Base-by-base conservation (phyloP, 2,888 invertebrate species). In the Microctonus brassicae region DNA sequence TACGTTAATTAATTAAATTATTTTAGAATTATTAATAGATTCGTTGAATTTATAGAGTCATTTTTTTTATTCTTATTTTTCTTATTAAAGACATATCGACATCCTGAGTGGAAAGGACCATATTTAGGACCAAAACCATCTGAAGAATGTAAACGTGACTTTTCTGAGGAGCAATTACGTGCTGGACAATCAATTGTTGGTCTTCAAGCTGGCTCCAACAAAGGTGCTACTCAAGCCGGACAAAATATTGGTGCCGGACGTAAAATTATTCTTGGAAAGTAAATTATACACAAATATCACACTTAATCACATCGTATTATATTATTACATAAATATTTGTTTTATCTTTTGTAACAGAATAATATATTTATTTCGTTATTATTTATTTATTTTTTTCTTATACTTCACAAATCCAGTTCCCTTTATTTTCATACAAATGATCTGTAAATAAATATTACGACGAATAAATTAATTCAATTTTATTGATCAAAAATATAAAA, bases 121-220 rank as follows among this genome's bases (percentile, higher is more conserved):
- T 93, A 91, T 88, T 91, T 98, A 73, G 98, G 98, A 87, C 98
- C 98, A 85, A 97, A 96, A 89, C 97, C 98, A 82, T 88, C 97
- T 73, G 97, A 97, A 20, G 96, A 97, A 87, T 94, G 95, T 93
- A 95, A 96, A 88, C 94, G 97, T 78, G 95, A 98, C 39, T 98
- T 98, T 91, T 93, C 93, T 24, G 97, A 97, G 0, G 98, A 97
- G 86, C 95, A 95, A 85, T 86, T 98, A 82, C 93, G 93, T 81
- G 96, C 97, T 78, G 97, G 97, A 29, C 92, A 98, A 89, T 92
- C 93, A 78, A 90, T 97, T 83, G 95, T 98, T 83, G 97, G 97
- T 83, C 94, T 98, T 65, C 98, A 98, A 89, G 97, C 97, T 80
- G 98, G 98, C 73, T 94, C 93, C 88, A 98, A 98, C 93, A 97